Evolutionary conservation across 1,140 invertebrate genomes (phyloP), one percentile per base, ranked within the genome.

Genomic region (Bombus pascuorum): DNA sequence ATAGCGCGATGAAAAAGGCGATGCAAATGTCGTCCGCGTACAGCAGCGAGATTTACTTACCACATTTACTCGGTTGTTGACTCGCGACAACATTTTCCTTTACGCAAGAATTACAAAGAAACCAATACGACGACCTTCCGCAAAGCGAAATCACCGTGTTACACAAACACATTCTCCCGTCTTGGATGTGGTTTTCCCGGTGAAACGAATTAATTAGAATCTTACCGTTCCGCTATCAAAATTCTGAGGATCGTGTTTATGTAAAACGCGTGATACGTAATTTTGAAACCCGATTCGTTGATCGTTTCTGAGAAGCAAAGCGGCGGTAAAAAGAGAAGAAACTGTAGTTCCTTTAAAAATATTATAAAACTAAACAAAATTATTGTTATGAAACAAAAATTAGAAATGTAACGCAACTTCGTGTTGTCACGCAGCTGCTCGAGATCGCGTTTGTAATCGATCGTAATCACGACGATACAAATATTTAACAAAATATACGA

Each of bases 31-130:
- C 32, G 37, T 53, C n/a, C 57, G 18, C 25, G 53, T 57, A 28
- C 22, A 37, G 80, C 74, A 32, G 34, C n/a, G 39, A 47, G n/a
- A 83, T 77, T 89, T 73, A 83, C 57, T 84, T n/a, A 18, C 9
- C 39, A 28, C 80, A 74, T n/a, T 53, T 86, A 47, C 57, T 57
- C 42, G 80, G 66, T 59, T 86, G 42, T 83, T 70, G 80, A 86
- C 76, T 66, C 13, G 57, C 37, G 42, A n/a, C 47, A n/a, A 66
- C 37, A 78, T 34, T 80, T 83, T 77, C 47, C 57, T 78, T 65
- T 32, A 22, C 32, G 42, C 47, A 37, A 47, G 28, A 32, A 78
- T 42, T 85, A 62, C 53, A 28, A 68, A 44, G 53, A 85, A 87
- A 53, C 39, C 65, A 28, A 62, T 53, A 66, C 39, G 47, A 42